A percentile compares a stretch with the other conserved stretches of the same genome.
phyloP scores from a whole-genome alignment of 64 coral and sea anemone species.

The Acropora yongei region DNA sequence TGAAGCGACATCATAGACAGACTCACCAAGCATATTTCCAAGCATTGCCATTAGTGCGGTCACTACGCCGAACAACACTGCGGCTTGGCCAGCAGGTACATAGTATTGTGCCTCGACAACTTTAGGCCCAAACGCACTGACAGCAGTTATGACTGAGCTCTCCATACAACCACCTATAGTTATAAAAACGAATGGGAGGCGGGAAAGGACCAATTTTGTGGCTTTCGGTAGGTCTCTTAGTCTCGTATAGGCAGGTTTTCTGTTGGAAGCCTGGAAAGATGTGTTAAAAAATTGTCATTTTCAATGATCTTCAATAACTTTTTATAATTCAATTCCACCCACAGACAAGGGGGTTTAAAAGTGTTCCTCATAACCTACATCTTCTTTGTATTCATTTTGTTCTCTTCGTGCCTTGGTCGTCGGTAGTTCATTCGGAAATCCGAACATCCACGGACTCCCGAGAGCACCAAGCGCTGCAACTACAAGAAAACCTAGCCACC shows the following conservation, averaged over 20 bases:
- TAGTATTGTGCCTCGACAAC: constrained; percentile 66
- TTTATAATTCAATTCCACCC: too few relatives aligned
- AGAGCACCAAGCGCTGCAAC: too few relatives aligned
- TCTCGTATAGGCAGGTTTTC: constrained; percentile 33
- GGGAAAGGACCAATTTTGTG: constrained; percentile 59
- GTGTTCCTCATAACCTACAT: too few relatives aligned
- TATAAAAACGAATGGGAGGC: constrained; percentile 51
- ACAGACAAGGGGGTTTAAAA: too few relatives aligned
- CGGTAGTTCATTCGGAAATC: too few relatives aligned
- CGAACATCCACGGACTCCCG: too few relatives aligned
- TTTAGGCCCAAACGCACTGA: constrained; percentile 69
- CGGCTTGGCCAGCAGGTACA: constrained; percentile 6
- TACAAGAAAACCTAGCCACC: too few relatives aligned
- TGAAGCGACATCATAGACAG: too few relatives aligned
- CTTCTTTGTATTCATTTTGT: too few relatives aligned
- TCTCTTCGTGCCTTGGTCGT: too few relatives aligned
- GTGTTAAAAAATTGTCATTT: background rate
- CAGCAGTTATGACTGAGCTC: constrained; percentile 17
- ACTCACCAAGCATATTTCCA: constrained; percentile 78
- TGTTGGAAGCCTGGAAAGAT: background rate
- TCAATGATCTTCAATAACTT: background rate
- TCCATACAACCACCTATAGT: constrained; percentile 56
- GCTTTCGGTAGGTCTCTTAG: constrained; percentile 76
- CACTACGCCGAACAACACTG: constrained; percentile 52
- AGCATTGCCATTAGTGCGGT: constrained; percentile 27